Base-by-base conservation (phyloP, 2,113 vertebrate genomes). In the Macroglossus sobrinus region DNA sequence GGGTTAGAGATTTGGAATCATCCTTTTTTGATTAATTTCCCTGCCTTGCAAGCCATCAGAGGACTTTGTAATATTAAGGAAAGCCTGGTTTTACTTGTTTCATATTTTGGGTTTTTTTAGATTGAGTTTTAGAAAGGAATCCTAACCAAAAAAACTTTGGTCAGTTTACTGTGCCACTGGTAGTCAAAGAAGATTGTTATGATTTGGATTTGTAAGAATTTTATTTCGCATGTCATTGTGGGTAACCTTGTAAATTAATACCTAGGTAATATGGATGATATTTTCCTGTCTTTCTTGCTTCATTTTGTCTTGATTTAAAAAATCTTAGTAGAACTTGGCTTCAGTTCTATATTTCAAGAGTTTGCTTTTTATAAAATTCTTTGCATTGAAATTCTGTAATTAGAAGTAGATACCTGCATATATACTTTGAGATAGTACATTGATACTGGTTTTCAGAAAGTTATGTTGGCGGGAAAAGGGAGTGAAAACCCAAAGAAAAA, bases 71-170 rank as follows among this genome's bases (percentile, higher is more conserved):
- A 14, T 90, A 57, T 76, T 86, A 86, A 43, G 21, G n/a, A 71
- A 95, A 82, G 13, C 22, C 15, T 66, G 11, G 9, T 71, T 72
- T 75, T 64, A 50, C 43, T 76, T 92, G 8, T 84, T 81, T 45
- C 33, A 91, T 28, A 28, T 50, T 88, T 91, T 63, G 30, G 14
- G 24, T 63, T 88, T 78, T 79, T 38, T 72, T 75, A 38, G 28
- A 61, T 63, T 81, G 55, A 74, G 12, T 68, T 92, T 79, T 79
- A 90, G 35, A 78, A 84, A 64, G 43, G 78, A 96, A 82, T 92
- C 26, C 12, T 71, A 92, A 71, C 43, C n/a, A 71, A 61, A 61
- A 87, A 59, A 61, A 81, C 8, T 69, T 71, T 4, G 45, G 40
- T 57, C 6, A 4, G 18, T 30, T 82, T 86, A 47, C 24, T 40